These are phyloP conservation scores for Bubo blakistoni DNA, from an alignment of 2,113 vertebrate genomes.

Conservation along the genomic window DNA sequence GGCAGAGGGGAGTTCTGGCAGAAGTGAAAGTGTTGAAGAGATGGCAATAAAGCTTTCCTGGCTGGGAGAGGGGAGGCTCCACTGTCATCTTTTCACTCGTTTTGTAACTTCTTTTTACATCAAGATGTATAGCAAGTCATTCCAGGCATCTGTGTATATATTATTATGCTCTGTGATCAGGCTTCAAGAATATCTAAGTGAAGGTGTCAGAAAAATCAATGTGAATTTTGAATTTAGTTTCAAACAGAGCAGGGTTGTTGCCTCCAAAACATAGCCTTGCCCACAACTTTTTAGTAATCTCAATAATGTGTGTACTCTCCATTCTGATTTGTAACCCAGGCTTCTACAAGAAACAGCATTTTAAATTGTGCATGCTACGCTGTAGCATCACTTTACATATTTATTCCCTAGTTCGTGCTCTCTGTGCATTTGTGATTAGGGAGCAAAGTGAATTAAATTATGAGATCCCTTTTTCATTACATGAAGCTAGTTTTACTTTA, in stretches of 20 bases:
- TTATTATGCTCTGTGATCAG: background rate
- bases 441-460: background rate
- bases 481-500: background rate
- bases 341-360: background rate
- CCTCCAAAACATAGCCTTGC: background rate
- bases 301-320: background rate
- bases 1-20: background rate
- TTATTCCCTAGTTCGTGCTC: background rate
- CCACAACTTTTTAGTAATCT: background rate
- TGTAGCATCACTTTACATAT: background rate
- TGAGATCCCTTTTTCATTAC: background rate
- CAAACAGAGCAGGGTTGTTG: background rate
- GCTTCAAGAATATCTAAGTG: background rate
- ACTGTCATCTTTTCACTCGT: background rate
- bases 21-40: slow-evolving; percentile 20
- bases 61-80: background rate
- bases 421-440: background rate
- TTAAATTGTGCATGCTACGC: background rate
- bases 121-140: background rate
- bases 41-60: background rate
- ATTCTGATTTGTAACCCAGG: background rate
- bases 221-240: background rate
- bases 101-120: background rate
- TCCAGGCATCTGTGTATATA: background rate
- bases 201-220: background rate